Evolutionary conservation across 92 coral and sea anemone genomes (phyloP).

Genomic region (Heteractis magnifica): DNA sequence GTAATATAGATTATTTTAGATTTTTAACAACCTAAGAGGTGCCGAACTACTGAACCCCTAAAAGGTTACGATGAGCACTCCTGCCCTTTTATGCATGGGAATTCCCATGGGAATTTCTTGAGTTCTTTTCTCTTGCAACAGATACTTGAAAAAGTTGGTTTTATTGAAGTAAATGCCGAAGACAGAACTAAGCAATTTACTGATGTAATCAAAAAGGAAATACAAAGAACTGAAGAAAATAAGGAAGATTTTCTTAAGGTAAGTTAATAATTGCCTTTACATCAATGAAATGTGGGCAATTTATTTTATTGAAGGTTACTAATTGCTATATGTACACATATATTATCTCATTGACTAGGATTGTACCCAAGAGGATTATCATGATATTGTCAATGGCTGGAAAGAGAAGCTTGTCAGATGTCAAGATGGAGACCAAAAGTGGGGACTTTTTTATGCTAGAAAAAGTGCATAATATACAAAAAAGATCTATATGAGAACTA

Average conservation of each 20-base stretch:
- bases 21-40: too few relatives aligned
- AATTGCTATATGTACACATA: not conserved
- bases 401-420: constrained; percentile 77
- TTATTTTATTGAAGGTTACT: not conserved
- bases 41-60: too few relatives aligned
- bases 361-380: constrained; percentile 71
- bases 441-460: constrained; percentile 87
- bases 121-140: not conserved
- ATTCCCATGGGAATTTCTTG: too few relatives aligned
- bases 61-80: too few relatives aligned
- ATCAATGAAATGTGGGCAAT: too few relatives aligned
- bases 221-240: constrained; percentile 42
- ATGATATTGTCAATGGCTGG: constrained; percentile 83
- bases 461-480: constrained; percentile 34
- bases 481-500: too few relatives aligned
- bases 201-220: constrained; percentile 57
- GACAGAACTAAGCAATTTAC: constrained; percentile 72
- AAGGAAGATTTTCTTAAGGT: constrained; percentile 61
- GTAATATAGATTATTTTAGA: too few relatives aligned
- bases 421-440: constrained; percentile 85
- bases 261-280: not conserved
- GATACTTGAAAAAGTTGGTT: constrained; percentile 80
- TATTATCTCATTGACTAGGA: constrained; percentile 48
- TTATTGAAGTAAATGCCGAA: constrained; percentile 66
- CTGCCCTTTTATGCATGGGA: too few relatives aligned